These are phyloP conservation scores for Gambusia holbrooki DNA, from an alignment of 2,113 vertebrate species.

Conservation along the genomic window DNA sequence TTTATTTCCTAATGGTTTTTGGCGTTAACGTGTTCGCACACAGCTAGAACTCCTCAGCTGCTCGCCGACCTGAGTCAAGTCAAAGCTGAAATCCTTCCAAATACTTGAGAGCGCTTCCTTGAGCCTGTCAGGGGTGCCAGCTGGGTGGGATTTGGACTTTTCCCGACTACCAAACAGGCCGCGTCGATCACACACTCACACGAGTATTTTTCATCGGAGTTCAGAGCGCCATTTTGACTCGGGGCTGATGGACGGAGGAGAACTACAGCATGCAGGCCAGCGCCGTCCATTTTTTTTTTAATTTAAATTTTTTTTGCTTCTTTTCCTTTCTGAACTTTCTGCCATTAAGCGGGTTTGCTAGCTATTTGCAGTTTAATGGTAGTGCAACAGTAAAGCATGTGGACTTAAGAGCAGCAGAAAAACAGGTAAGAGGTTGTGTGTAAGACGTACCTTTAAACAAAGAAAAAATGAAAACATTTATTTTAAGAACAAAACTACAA, in stretches of 20 bases:
- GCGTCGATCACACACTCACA: slow-evolving; percentile 62
- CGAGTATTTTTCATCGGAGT: slow-evolving; percentile 69
- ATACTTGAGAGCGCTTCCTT: slow-evolving; percentile 57
- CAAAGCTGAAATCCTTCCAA: slow-evolving; percentile 73
- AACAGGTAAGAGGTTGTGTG: slow-evolving; percentile 48
- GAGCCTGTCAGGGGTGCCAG: slow-evolving; percentile 61
- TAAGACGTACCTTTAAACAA: slow-evolving; percentile 39
- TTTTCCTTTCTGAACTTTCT: slow-evolving; percentile 22
- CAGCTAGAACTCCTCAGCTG: slow-evolving; percentile 63
- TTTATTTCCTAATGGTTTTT: slow-evolving; percentile 57
- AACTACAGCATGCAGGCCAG: slow-evolving; percentile 60
- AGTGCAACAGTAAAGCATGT: slow-evolving; percentile 62
- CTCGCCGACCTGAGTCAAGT: slow-evolving; percentile 69
- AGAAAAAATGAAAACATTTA: slow-evolving; percentile 45
- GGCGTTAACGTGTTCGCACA: slow-evolving; percentile 55
- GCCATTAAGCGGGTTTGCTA: slow-evolving; percentile 60
- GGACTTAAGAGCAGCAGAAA: slow-evolving; percentile 53
- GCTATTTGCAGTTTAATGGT: slow-evolving; percentile 56
- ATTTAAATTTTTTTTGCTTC: slow-evolving; percentile 11
- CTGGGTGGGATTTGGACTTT: slow-evolving; percentile 57
- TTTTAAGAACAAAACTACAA: slow-evolving; percentile 47
- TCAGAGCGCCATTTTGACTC: slow-evolving; percentile 62
- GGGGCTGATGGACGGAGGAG: slow-evolving; percentile 58
- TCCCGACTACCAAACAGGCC: slow-evolving; percentile 57
- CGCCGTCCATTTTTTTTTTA: slow-evolving; percentile 35